Evolutionary conservation across 2,888 invertebrate species (phyloP), one percentile per base, ranked within the genome.

Genomic region (Drosophila gaucha): DNA sequence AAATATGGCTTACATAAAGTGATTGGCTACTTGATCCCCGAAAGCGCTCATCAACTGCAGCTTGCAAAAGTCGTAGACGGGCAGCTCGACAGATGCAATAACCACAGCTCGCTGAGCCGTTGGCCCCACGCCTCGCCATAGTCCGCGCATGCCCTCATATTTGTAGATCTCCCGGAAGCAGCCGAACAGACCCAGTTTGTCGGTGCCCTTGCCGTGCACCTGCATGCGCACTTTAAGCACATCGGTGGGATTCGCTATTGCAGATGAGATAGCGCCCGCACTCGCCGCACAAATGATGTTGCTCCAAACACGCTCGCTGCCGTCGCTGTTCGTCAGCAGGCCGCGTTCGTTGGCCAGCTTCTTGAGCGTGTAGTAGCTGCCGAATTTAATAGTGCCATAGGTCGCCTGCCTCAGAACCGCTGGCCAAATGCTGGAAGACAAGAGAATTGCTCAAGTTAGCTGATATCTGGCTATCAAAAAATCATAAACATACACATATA

Each of bases 161-260:
- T 93, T 93, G 91, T 97, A 97, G 63, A 98, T 96, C 86, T 96
- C 96, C 62, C 93, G 92, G 91, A 98, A 97, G 83, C 97, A 96
- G n/a, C 94, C 93, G 36, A 95, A 92, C 75, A 98, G 92, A 28
- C 94, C 93, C 44, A 92, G 90, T 74, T 93, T 92, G 80, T 93
- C 93, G 58, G 91, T 87, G n/a, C 94, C 95, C 66, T 92, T 92
- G 43, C 94, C 94, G 62, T 91, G 91, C 9, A 94, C 91, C 94
- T 98, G 98, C 97, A 98, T 97, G 66, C 98, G 94, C 71, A 98
- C 98, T 94, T 98, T 98, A 30, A 98, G 94, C 43, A 98, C 98
- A 93, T 98, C 98, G 0, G 98, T 98, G 12, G 98, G 98, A 93
- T 98, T 98, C 52, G 98, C 98, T 84, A 98, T 96, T n/a, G 97